Percentiles rank a stretch among this genome's conserved stretches.
These are phyloP conservation scores for Drosophila ohnishii DNA, from an alignment of 1,140 invertebrate genomes.

Conservation along the genomic window DNA sequence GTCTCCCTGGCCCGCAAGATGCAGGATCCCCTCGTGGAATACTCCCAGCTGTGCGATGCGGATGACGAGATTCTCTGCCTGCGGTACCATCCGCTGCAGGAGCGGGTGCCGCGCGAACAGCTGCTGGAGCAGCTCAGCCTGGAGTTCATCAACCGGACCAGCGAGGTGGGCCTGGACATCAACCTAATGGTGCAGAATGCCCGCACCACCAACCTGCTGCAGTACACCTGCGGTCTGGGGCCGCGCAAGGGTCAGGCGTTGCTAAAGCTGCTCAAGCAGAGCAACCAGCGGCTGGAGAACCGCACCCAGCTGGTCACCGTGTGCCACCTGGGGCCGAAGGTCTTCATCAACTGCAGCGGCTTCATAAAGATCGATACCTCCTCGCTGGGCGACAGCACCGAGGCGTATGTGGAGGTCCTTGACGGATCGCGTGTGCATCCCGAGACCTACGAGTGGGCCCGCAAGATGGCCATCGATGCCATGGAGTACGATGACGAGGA, in stretches of 20 bases:
- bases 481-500: conserved; percentile 98
- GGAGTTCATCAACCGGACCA: conserved; percentile 97
- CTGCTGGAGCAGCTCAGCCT: conserved; percentile 92
- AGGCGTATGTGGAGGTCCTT: conserved; percentile 97
- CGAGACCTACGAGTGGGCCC: conserved; percentile 99
- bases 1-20: conserved; percentile 95
- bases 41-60: conserved; percentile 95
- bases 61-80: conserved; percentile 98
- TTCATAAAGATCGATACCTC: conserved; percentile 99
- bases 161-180: conserved; percentile 99
- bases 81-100: conserved; percentile 95
- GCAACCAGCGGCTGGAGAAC: conserved; percentile 96
- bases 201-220: conserved; percentile 94
- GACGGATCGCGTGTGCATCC: conserved; percentile 99
- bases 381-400: conserved; percentile 95
- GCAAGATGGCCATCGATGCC: conserved; percentile 99
- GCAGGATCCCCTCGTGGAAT: conserved; percentile 98
- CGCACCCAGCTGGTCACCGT: conserved; percentile 96
- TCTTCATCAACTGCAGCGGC: conserved; percentile 99
- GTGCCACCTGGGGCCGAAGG: conserved; percentile 98
- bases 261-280: conserved; percentile 95
- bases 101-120: conserved; percentile 93
- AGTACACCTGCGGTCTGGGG: conserved; percentile 98
- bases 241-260: conserved; percentile 96
- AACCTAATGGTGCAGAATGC: conserved; percentile 95